These are phyloP conservation scores for Ictidomys tridecemlineatus DNA, from an alignment of 2,113 vertebrate genomes.

Conservation along the genomic window DNA sequence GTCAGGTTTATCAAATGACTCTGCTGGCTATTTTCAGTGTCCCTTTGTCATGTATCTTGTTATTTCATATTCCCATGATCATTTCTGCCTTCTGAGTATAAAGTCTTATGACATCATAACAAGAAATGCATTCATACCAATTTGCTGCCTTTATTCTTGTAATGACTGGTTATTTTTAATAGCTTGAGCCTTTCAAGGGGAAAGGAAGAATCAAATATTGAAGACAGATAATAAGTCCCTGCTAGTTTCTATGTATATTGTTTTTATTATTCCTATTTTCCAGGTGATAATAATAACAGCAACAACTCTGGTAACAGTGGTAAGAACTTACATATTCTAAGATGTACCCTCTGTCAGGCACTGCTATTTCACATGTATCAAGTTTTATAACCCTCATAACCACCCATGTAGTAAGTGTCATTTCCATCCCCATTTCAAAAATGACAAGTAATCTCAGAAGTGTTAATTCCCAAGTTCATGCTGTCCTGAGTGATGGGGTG, in stretches of 20 bases:
- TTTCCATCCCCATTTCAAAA: not conserved
- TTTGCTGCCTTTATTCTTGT: not conserved
- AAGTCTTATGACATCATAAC: not conserved
- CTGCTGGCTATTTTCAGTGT: not conserved
- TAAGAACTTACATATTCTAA: not conserved
- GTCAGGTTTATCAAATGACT: not conserved
- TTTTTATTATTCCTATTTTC: conserved; percentile 37
- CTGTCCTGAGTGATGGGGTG: not conserved
- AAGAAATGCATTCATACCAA: not conserved
- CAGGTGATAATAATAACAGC: not conserved
- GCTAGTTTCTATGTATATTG: not conserved
- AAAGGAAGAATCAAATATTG: not conserved
- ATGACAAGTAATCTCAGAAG: conserved; percentile 9
- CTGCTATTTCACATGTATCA: not conserved
- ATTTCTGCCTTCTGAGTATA: not conserved
- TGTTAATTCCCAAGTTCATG: not conserved
- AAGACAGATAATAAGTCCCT: not conserved
- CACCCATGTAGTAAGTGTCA: not conserved
- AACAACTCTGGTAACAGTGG: not conserved
- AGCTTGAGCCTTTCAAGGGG: not conserved
- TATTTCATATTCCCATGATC: not conserved
- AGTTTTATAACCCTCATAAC: not conserved
- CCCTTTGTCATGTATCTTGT: not conserved
- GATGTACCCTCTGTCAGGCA: not conserved
- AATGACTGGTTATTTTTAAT: not conserved